Evolutionary conservation across 2,888 invertebrate species (phyloP), one percentile per base, ranked within the genome.

Genomic region (Trichogramma evanescens): DNA sequence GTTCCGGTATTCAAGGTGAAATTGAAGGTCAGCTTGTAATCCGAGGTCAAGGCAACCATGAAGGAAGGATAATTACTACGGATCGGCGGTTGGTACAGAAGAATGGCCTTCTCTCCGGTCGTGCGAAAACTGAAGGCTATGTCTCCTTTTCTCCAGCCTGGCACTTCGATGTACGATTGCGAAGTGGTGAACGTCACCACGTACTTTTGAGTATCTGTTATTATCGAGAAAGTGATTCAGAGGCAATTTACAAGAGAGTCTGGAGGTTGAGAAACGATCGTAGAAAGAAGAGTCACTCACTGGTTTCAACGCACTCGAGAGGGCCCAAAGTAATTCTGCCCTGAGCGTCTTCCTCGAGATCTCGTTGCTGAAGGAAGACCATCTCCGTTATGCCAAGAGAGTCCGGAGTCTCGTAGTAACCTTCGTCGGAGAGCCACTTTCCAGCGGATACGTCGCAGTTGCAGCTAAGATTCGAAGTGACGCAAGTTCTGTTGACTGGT

Each of bases 181-280:
- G 91, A 91, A 1, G 93, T 93, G 52, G 93, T 94, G 74, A 95
- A 95, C 4, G 95, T 95, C 7, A 95, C 94, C 6, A 95, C 93
- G 75, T 92, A 93, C 68, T 91, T 86, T 77, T 93, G 93, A 2
- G 93, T 93, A 77, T 95, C 94, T 92, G 38, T 40, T 44, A 52
- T 60, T 44, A 44, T 7, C 51, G 56, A 46, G 38, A 2, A 13
- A 5, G 44, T 41, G 9, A 26, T n/a, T 10, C 38, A 26, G 9
- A 8, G n/a, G 4, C 39, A 13, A 10, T 6, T 4, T 51, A 6
- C 26, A 8, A 38, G 63, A 38, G 41, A 50, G 26, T 54, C 49
- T 6, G 8, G 38, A 41, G 43, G 26, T 54, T n/a, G 6, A 45
- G 39, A 8, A 10, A 6, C 38, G 6, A 10, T 40, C 42, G 44